Conservation (phyloP, 2,113 vertebrate genomes). For the Aix galericulata region DNA sequence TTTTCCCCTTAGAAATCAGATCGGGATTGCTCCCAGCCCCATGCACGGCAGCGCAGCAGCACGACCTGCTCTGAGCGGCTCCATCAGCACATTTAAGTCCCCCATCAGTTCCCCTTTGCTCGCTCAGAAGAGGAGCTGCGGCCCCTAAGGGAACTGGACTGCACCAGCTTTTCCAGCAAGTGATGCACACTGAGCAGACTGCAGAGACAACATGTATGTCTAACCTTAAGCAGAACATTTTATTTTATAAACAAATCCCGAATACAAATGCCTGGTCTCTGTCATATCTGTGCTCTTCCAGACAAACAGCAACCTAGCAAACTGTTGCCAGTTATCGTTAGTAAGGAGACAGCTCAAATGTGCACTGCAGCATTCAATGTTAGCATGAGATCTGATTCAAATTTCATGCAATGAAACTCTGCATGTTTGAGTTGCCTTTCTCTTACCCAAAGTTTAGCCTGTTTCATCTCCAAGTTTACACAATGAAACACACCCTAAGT, state of each 20-base stretch:
- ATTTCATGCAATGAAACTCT: neutral
- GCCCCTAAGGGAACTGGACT: neutral
- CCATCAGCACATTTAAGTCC: neutral
- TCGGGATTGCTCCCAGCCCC: neutral
- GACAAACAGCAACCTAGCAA: neutral
- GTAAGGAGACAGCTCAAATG: rapidly evolving
- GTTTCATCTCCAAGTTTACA: neutral
- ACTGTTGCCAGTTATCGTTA: rapidly evolving
- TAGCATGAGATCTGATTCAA: neutral
- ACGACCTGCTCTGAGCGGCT: rapidly evolving
- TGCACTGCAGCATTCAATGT: rapidly evolving
- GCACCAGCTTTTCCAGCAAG: neutral
- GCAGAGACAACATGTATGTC: neutral
- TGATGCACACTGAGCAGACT: rapidly evolving
- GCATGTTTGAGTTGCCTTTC: neutral
- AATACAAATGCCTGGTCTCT: neutral
- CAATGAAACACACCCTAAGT: rapidly evolving
- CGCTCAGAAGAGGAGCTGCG: neutral
- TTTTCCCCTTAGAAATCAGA: too few species aligned
- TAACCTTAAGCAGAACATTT: neutral
- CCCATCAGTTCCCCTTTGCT: too few species aligned
- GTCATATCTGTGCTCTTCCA: neutral
- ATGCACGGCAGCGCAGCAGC: neutral
- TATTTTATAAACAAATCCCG: neutral
- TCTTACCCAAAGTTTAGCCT: neutral